phyloP scores from a whole-genome alignment of 2,113 vertebrate genomes.

The Hystrix brachyura region DNA sequence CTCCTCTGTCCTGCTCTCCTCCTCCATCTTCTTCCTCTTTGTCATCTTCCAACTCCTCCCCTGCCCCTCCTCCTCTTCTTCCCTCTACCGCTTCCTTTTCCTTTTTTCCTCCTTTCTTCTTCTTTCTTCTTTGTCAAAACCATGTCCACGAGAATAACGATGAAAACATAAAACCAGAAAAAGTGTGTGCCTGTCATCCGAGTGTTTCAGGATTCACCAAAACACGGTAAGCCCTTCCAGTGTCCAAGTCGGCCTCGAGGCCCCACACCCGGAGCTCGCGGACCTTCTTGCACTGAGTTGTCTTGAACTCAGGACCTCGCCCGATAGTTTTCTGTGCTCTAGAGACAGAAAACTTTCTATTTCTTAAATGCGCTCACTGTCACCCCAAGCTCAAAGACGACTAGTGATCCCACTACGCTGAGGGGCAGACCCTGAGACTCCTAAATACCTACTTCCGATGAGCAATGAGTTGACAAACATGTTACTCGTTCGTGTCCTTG shows the following conservation, averaged over 20 bases:
- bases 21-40: neutral
- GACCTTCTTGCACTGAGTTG: neutral
- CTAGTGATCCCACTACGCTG: neutral
- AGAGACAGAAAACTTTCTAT: neutral
- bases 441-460: neutral
- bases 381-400: neutral
- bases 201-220: neutral
- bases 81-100: neutral
- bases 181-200: neutral
- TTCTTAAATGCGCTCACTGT: neutral
- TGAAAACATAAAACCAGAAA: neutral
- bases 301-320: neutral
- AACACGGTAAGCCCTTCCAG: neutral
- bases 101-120: neutral
- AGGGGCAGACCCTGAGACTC: neutral
- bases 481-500: neutral
- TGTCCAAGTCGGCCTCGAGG: neutral
- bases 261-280: neutral
- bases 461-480: neutral
- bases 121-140: neutral
- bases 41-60: neutral
- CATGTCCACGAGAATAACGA: neutral
- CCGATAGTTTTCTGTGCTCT: neutral
- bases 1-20: neutral
- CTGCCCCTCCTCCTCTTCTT: neutral